Evolutionary conservation across 2,113 vertebrate genomes (phyloP).

Genomic region (Carollia perspicillata): DNA sequence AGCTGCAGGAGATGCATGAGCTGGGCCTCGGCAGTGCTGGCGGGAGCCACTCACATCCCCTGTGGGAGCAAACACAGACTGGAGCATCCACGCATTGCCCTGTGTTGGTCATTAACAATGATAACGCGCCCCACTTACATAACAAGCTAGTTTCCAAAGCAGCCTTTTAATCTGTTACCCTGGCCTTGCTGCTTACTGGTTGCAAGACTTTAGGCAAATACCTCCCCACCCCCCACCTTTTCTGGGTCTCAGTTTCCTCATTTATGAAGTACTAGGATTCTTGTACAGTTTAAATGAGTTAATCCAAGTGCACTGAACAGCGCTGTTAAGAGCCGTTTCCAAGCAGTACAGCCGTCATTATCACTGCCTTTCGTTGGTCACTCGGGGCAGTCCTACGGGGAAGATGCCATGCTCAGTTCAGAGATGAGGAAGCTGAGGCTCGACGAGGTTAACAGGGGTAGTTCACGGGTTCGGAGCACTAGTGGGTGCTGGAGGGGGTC

Average conservation of each 20-base stretch:
- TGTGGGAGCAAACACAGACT: not conserved
- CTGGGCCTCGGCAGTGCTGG: not conserved
- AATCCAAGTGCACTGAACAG: not conserved
- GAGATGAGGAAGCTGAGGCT: not conserved
- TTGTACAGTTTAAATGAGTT: not conserved
- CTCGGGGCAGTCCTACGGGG: not conserved
- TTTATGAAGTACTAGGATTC: not conserved
- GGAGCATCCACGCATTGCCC: not conserved
- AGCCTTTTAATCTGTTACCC: not conserved
- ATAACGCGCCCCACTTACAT: too few relatives aligned
- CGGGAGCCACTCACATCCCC: not conserved
- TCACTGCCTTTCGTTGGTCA: not conserved
- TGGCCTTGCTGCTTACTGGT: not conserved
- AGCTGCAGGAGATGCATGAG: not conserved
- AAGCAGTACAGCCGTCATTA: not conserved
- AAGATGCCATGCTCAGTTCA: not conserved
- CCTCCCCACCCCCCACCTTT: too few relatives aligned
- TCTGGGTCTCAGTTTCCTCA: not conserved
- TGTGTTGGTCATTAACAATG: not conserved
- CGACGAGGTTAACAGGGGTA: fast-evolving
- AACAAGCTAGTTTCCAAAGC: not conserved
- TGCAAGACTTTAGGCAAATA: not conserved
- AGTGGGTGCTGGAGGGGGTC: not conserved
- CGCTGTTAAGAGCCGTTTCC: not conserved
- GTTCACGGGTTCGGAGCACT: not conserved